Percentiles rank a stretch among this genome's conserved stretches.
phyloP scores from a whole-genome alignment of 2,113 vertebrate genomes.

The Colinus virginianus region DNA sequence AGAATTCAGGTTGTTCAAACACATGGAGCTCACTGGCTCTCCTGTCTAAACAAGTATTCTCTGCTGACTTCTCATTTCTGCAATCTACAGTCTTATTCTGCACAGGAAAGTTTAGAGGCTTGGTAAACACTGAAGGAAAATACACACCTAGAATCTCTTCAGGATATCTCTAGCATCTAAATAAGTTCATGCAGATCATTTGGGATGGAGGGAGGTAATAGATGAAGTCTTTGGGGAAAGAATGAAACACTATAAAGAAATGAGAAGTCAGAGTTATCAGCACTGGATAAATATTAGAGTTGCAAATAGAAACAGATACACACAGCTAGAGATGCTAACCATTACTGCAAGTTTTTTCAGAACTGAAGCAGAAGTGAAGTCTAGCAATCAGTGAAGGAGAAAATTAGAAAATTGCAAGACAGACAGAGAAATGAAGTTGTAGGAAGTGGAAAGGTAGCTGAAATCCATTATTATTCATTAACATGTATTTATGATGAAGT shows the following conservation, averaged over 20 bases:
- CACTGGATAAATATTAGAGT: constrained; percentile 55
- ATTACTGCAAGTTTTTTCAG: constrained; percentile 58
- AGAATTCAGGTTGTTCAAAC: constrained; percentile 72
- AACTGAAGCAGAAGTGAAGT: constrained; percentile 10
- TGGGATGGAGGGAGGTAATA: background rate
- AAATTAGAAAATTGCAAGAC: constrained; percentile 70
- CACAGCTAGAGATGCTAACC: constrained; percentile 41
- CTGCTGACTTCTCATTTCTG: constrained; percentile 69
- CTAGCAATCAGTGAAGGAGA: constrained; percentile 63
- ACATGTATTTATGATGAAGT: constrained; percentile 31
- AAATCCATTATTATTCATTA: constrained; percentile 55
- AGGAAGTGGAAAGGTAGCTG: constrained; percentile 2
- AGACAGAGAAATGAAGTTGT: constrained; percentile 46
- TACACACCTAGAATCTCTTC: constrained; percentile 2
- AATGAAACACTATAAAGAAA: constrained; percentile 45
- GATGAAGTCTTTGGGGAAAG: background rate
- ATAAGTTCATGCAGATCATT: constrained; percentile 7
- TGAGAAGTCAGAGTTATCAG: constrained; percentile 28
- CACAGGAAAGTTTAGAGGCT: constrained; percentile 41
- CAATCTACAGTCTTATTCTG: constrained; percentile 16
- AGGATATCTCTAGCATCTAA: constrained; percentile 14
- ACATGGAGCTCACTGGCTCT: constrained; percentile 66
- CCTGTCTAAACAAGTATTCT: constrained; percentile 70
- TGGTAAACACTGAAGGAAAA: constrained; percentile 69
- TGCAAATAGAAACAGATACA: constrained; percentile 52